Base-by-base conservation (phyloP, 2,113 vertebrate species). In the Chionis minor region DNA sequence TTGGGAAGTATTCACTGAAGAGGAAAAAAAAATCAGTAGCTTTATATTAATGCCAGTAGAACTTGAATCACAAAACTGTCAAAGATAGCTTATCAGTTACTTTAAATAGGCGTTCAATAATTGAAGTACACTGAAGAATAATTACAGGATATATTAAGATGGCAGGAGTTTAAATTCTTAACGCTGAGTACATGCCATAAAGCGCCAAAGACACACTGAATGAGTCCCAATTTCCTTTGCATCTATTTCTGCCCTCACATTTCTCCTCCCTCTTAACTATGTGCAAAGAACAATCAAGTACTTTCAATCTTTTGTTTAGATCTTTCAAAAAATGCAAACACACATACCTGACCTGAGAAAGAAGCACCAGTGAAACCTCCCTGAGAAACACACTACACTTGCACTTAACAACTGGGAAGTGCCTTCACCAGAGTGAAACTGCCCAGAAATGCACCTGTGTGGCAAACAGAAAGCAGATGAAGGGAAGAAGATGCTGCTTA, bases 101-200 rank as follows among this genome's bases (percentile, higher is more conserved):
- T 95, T 96, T 89, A 96, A 97, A 97, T 94, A 97, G 87, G 62
- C 23, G 86, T 49, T 88, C 73, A 83, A 94, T 83, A 97, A 96
- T 74, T 94, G 62, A 66, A 88, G 40, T 51, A 95, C 59, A 80
- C 70, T 55, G 72, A 96, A 55, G 89, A 96, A 87, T 94, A 97
- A 97, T 95, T 96, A 75, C 59, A 94, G 63, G 55, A 54, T 97
- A 94, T 92, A 97, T 94, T 93, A 97, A 85, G 82, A 95, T 9
- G 47, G 90, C 72, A 87, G 47, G 52, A 94, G 70, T 94, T 96
- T 81, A 93, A 96, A 95, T 69, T 93, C 8, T 0, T 69, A 69
- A 81, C 92, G 56, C 74, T 84, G 28, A 82, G 40, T 87, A 72
- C 33, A 51, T 59, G 61, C 75, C 61, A 90, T 82, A 32, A 94